Percentiles rank a stretch among this genome's conserved stretches.
Evolutionary conservation across 2,113 vertebrate species (phyloP).

Genomic region (Bos indicus): DNA sequence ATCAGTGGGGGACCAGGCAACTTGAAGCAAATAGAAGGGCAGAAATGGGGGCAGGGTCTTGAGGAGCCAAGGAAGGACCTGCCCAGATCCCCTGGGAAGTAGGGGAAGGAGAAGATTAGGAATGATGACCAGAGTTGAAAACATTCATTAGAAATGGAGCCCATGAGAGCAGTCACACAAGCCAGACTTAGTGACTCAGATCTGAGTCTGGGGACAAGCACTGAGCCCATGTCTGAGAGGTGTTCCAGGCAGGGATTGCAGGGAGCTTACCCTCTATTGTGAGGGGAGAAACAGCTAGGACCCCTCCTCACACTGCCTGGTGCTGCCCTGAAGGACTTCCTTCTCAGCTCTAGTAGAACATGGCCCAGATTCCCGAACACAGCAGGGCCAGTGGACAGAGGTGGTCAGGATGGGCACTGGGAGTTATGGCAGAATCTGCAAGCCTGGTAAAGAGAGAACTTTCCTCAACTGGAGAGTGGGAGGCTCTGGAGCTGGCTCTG

Average conservation of each 20-base stretch:
- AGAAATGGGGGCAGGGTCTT: background rate
- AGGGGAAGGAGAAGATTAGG: background rate
- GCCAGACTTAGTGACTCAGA: background rate
- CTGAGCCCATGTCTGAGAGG: background rate
- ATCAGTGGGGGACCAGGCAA: background rate
- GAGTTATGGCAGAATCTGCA: background rate
- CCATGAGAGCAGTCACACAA: background rate
- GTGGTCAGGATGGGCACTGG: background rate
- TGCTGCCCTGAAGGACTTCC: background rate
- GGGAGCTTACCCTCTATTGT: accelerated
- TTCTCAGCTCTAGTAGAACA: background rate
- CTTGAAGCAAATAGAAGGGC: background rate
- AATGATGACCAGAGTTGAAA: background rate
- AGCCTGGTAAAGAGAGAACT: background rate
- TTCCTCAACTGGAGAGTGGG: background rate
- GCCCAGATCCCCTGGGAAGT: background rate
- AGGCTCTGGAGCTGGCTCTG: background rate
- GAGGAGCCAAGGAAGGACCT: background rate
- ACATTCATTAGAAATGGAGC: background rate
- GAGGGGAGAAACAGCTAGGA: background rate
- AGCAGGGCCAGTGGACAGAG: background rate
- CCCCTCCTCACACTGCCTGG: background rate
- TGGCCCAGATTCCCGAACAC: background rate
- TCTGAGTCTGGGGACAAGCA: background rate
- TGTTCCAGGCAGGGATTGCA: background rate